phyloP scores from a whole-genome alignment of 1,140 invertebrate genomes.

The Ceratina japonica region DNA sequence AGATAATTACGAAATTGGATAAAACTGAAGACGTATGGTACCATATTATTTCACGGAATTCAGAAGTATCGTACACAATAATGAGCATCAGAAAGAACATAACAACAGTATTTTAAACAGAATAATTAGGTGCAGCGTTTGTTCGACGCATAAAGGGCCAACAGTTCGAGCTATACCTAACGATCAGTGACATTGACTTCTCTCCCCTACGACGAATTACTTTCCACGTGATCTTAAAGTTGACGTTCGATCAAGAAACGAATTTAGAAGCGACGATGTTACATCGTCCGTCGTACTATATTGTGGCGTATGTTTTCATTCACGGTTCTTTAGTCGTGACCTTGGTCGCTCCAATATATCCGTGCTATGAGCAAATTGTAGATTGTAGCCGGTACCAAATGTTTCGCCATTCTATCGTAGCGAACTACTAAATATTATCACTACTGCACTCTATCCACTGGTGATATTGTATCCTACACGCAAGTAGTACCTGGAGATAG shows the following conservation, averaged over 20 bases:
- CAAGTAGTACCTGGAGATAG: background rate
- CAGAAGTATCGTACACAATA: too few species aligned
- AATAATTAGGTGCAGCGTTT: background rate
- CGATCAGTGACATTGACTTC: background rate
- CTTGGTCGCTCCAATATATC: background rate
- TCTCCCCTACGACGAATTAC: background rate
- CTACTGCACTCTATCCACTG: background rate
- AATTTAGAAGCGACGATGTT: background rate
- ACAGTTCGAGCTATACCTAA: background rate
- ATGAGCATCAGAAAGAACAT: background rate
- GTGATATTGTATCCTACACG: background rate
- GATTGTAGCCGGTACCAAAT: background rate
- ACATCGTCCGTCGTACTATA: background rate
- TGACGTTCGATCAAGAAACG: background rate
- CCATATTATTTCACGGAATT: too few species aligned
- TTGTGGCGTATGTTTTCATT: background rate
- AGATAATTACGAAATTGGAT: too few species aligned
- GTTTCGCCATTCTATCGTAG: background rate
- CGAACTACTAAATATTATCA: background rate
- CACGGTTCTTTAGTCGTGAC: background rate
- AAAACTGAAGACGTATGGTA: too few species aligned
- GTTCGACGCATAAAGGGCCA: background rate
- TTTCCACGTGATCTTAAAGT: too few species aligned
- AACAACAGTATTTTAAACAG: background rate
- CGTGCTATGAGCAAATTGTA: background rate